phyloP scores from a whole-genome alignment of 2,888 invertebrate genomes.

The Cactoblastis cactorum region DNA sequence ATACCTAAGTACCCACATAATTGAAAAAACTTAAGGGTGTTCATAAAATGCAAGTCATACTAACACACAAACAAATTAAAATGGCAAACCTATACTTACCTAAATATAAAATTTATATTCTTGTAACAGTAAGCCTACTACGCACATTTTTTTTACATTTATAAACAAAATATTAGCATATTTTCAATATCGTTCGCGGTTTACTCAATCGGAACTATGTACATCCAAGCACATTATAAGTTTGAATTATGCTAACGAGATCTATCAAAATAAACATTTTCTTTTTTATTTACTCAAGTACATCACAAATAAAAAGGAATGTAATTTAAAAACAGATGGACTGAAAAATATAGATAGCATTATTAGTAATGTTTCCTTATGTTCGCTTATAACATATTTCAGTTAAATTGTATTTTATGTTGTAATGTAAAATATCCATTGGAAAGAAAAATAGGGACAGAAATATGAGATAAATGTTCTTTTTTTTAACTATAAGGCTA shows the following conservation, averaged over 20 bases:
- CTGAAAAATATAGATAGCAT: neutral
- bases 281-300: neutral
- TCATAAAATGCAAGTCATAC: too few relatives aligned
- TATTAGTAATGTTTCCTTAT: too few relatives aligned
- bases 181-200: slow-evolving; percentile 10
- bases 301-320: neutral
- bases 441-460: too few relatives aligned
- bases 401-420: too few relatives aligned
- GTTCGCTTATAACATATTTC: too few relatives aligned
- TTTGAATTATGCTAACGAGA: neutral
- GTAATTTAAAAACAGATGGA: neutral
- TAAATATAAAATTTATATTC: neutral
- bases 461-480: too few relatives aligned
- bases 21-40: too few relatives aligned
- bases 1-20: too few relatives aligned
- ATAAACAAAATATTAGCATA: neutral
- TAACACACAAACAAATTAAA: too few relatives aligned
- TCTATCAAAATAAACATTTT: slow-evolving; percentile 5
- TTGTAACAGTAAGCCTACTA: neutral
- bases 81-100: too few relatives aligned
- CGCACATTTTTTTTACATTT: neutral
- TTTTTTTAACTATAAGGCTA: too few relatives aligned
- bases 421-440: too few relatives aligned
- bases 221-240: neutral
- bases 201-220: neutral